A percentile compares a stretch with the other conserved stretches of the same genome.
Evolutionary conservation across 2,113 vertebrate species (phyloP).

Genomic region (Felis catus): F.catus_Fca126_mat1.0 CM031426.1:29776501-29777000

Average conservation of each 20-base stretch:
- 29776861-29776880: conserved; percentile 75
- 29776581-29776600: conserved; percentile 70
- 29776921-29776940: conserved; percentile 8
- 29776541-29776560: conserved; percentile 75
- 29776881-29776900: conserved; percentile 83
- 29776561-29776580: conserved; percentile 81
- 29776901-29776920: conserved; percentile 54
- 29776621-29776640: neutral
- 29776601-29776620: neutral
- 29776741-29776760: conserved; percentile 84
- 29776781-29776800: conserved; percentile 28
- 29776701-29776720: conserved; percentile 79
- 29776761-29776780: conserved; percentile 78
- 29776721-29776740: conserved; percentile 86
- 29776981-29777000: conserved; percentile 79
- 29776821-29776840: conserved; percentile 81
- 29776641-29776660: conserved; percentile 75
- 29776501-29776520: conserved; percentile 63
- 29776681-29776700: conserved; percentile 43
- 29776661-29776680: conserved; percentile 53
- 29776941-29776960: conserved; percentile 58
- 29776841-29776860: conserved; percentile 79
- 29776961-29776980: neutral
- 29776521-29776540: conserved; percentile 66
- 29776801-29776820: conserved; percentile 67